A percentile compares a stretch with the other conserved stretches of the same genome.
These are phyloP conservation scores for Galagoides demidoff DNA, from an alignment of 2,797 vertebrate species.

Conservation along the genomic window DNA sequence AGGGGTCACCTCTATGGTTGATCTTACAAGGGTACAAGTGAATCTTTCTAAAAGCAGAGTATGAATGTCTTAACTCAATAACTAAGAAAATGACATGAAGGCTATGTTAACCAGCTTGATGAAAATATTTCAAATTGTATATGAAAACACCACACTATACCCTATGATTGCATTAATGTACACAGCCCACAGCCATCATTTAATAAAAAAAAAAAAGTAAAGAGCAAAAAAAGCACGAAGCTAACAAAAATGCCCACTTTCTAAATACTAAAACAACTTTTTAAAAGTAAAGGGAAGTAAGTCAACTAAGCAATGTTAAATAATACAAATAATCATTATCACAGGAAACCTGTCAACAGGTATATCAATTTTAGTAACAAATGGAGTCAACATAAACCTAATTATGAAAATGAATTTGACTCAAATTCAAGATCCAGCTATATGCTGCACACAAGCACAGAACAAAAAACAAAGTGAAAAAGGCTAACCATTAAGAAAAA, in stretches of 20 bases:
- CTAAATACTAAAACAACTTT: not conserved
- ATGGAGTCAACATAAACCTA: not conserved
- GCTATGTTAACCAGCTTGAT: too few species aligned
- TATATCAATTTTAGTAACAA: not conserved
- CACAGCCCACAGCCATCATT: too few species aligned
- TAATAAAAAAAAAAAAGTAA: not conserved
- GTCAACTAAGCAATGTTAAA: not conserved
- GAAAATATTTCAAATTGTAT: too few species aligned
- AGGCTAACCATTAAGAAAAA: not conserved
- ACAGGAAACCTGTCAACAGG: not conserved
- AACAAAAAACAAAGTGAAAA: not conserved
- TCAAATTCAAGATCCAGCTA: not conserved
- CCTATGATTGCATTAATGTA: too few species aligned
- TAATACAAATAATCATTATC: not conserved
- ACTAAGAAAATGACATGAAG: too few species aligned
- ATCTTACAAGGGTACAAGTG: too few species aligned
- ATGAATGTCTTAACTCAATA: too few species aligned
- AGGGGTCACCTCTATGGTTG: too few species aligned
- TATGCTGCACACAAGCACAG: not conserved
- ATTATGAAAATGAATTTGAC: not conserved
- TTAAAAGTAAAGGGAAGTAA: not conserved
- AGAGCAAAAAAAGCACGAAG: not conserved
- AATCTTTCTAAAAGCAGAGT: too few species aligned
- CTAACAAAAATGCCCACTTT: not conserved
- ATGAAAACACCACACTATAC: too few species aligned